phyloP scores from a whole-genome alignment of 2,113 vertebrate species.

The Leucopternis melanops region DNA sequence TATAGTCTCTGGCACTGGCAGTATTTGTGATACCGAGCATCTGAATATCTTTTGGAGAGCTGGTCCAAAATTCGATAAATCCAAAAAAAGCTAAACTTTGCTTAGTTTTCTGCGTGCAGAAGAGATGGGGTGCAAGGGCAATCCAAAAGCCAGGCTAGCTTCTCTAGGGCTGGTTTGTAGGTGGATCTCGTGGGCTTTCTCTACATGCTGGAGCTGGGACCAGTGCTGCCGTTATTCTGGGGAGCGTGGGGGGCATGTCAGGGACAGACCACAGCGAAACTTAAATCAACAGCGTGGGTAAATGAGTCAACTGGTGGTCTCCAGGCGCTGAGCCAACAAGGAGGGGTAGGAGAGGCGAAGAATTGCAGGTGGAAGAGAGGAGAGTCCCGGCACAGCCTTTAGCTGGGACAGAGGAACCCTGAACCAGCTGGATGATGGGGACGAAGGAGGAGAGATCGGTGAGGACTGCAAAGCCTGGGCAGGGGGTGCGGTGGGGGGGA shows the following conservation, averaged over 20 bases:
- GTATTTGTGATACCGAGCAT: too few relatives aligned
- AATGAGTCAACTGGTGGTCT: neutral
- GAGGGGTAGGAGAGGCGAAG: neutral
- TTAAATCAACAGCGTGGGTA: neutral
- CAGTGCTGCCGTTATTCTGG: fast-evolving
- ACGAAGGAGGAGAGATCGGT: neutral
- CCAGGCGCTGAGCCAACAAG: neutral
- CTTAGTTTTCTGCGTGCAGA: fast-evolving
- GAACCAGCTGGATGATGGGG: neutral
- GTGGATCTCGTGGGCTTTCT: neutral
- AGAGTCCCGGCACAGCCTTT: neutral
- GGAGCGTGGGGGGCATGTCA: fast-evolving
- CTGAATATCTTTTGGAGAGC: neutral
- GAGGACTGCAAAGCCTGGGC: neutral
- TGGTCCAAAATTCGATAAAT: fast-evolving
- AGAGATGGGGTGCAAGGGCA: fast-evolving
- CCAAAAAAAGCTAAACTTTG: neutral
- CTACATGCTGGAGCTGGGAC: neutral
- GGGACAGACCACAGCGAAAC: neutral
- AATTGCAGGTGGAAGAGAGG: neutral
- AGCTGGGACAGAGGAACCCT: neutral
- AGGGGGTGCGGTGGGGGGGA: neutral
- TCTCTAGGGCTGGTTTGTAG: neutral
- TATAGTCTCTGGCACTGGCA: neutral
- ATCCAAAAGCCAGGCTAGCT: neutral